Percentiles rank a stretch among this genome's conserved stretches.
Evolutionary conservation across 2,797 vertebrate species (phyloP).

Genomic region (Paramormyrops hopkinsi): DNA sequence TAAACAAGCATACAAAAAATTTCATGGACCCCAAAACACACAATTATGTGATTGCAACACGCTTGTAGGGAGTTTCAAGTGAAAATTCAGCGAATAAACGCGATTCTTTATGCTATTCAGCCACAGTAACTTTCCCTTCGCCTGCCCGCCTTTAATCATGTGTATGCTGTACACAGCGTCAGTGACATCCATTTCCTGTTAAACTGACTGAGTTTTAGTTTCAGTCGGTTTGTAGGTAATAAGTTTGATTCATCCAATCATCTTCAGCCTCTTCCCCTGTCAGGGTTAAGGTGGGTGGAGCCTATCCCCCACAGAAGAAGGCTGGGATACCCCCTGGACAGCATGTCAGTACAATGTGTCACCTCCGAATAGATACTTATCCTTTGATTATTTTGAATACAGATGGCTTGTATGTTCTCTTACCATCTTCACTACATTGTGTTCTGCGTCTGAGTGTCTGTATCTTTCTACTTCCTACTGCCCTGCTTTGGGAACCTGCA

Average conservation of each 20-base stretch:
- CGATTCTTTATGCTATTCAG: not conserved
- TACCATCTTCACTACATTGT: not conserved
- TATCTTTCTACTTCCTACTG: not conserved
- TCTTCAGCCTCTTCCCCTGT: not conserved
- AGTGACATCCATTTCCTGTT: not conserved
- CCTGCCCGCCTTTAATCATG: not conserved
- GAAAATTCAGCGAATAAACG: not conserved
- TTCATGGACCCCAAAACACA: not conserved
- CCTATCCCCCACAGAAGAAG: not conserved
- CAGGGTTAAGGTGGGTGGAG: not conserved
- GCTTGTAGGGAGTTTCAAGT: not conserved
- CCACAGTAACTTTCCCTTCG: not conserved
- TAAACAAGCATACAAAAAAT: not conserved
- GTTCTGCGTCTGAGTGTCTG: not conserved
- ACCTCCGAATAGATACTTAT: not conserved
- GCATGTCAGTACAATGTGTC: not conserved
- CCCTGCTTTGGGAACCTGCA: not conserved
- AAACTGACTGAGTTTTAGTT: not conserved
- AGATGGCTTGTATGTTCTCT: not conserved
- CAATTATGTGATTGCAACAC: not conserved
- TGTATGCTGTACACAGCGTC: not conserved
- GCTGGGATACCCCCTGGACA: not conserved
- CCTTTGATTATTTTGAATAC: not conserved
- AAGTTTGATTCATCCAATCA: not conserved
- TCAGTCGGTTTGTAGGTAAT: not conserved